Evolutionary conservation across 2,113 vertebrate species (phyloP).

Genomic region (Hemiprocne comata): DNA sequence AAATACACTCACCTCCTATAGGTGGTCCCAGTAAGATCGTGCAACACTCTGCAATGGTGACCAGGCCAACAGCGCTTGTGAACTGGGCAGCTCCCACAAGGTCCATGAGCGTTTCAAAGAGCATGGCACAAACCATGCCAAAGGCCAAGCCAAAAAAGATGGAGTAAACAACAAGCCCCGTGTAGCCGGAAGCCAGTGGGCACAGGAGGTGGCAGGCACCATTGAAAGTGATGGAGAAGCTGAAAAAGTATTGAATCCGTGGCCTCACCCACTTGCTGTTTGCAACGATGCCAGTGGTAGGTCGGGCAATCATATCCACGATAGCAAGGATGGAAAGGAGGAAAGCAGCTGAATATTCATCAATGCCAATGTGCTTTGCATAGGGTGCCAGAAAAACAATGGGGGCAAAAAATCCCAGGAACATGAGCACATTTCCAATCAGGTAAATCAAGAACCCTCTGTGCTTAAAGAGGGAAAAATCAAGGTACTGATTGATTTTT

Average conservation of each 20-base stretch:
- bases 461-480: conserved; percentile 84
- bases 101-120: conserved; percentile 86
- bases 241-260: conserved; percentile 83
- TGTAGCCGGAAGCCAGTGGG: conserved; percentile 75
- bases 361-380: conserved; percentile 76
- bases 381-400: conserved; percentile 84
- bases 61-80: conserved; percentile 80
- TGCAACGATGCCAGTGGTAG: conserved; percentile 76
- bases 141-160: conserved; percentile 79
- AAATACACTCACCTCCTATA: conserved; percentile 78
- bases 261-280: conserved; percentile 81
- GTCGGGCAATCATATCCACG: conserved; percentile 82
- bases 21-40: conserved; percentile 83
- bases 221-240: conserved; percentile 80
- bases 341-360: conserved; percentile 80
- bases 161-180: conserved; percentile 65
- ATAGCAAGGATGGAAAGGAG: conserved; percentile 81
- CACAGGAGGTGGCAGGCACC: conserved; percentile 83
- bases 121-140: conserved; percentile 82
- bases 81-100: conserved; percentile 79
- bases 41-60: conserved; percentile 84
- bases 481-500: conserved; percentile 72
- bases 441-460: conserved; percentile 85
- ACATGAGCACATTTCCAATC: conserved; percentile 80
- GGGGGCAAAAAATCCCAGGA: conserved; percentile 83